Evolutionary conservation across 1,140 invertebrate genomes (phyloP).

Genomic region (Tetraneura akinire): DNA sequence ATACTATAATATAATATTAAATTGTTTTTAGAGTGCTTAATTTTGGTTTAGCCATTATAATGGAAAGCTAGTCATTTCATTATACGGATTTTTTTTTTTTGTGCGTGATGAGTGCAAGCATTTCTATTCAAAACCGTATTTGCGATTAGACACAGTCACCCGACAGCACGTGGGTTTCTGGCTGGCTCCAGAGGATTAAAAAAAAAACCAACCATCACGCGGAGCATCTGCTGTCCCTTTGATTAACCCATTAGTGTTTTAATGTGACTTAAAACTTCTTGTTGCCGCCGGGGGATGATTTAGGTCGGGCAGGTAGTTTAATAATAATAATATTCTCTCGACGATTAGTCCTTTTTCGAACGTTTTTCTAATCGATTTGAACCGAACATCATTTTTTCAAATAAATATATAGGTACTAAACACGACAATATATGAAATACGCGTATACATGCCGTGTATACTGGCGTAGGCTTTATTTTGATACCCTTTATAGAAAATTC

Average conservation of each 20-base stretch:
- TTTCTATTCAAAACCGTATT: background rate
- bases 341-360: background rate
- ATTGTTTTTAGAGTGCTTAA: conserved; percentile 17
- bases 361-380: background rate
- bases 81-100: background rate
- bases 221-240: conserved; percentile 39
- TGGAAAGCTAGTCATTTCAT: background rate
- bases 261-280: conserved; percentile 36
- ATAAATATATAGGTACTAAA: too few relatives aligned
- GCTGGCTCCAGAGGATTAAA: background rate
- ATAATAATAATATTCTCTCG: too few relatives aligned
- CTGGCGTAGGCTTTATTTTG: too few relatives aligned
- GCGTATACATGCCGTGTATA: too few relatives aligned
- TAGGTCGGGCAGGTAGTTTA: background rate
- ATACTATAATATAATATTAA: too few relatives aligned
- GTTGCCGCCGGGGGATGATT: background rate
- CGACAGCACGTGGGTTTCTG: conserved; percentile 18
- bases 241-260: conserved; percentile 48
- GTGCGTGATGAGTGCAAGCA: too few relatives aligned
- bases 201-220: conserved; percentile 11
- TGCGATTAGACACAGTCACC: conserved; percentile 4
- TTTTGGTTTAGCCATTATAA: background rate
- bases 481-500: too few relatives aligned
- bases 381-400: background rate
- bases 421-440: too few relatives aligned